A percentile compares a stretch with the other conserved stretches of the same genome.
These are phyloP conservation scores for Saimiri boliviensis DNA, from an alignment of 2,113 vertebrate species.

Conservation along the genomic window DNA sequence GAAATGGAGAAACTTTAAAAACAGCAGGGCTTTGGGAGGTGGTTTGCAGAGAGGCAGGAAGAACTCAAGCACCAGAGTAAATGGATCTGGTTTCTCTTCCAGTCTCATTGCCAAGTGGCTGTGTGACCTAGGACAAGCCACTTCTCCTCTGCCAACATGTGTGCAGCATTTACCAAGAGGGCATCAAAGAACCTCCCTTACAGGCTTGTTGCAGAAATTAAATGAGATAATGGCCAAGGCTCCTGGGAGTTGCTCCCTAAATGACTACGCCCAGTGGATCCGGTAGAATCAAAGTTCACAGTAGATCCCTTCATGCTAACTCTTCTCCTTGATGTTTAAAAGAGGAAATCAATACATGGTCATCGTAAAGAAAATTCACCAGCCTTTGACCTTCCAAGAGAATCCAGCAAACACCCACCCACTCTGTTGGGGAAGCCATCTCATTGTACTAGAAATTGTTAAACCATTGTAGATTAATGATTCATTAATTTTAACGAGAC, in stretches of 20 bases:
- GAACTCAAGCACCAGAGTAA: neutral
- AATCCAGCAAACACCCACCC: neutral
- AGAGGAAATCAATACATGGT: neutral
- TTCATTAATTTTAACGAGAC: neutral
- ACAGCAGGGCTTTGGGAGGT: neutral
- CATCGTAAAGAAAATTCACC: neutral
- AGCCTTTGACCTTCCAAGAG: neutral
- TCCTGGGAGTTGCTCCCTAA: neutral
- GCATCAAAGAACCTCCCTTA: neutral
- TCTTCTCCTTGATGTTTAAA: neutral
- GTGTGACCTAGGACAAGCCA: neutral
- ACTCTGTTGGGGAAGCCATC: neutral
- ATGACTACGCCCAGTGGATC: neutral
- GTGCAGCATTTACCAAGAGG: neutral
- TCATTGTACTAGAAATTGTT: neutral
- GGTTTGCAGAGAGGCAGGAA: neutral
- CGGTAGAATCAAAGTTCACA: neutral
- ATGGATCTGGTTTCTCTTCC: neutral
- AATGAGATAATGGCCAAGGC: neutral
- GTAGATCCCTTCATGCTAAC: neutral
- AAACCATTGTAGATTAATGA: slow-evolving; percentile 17
- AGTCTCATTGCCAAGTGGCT: neutral
- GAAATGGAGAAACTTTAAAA: neutral
- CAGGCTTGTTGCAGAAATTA: neutral
- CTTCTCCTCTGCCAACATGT: neutral